Conservation (phyloP, 1,140 invertebrate species). For the Chironomus tepperi region DNA sequence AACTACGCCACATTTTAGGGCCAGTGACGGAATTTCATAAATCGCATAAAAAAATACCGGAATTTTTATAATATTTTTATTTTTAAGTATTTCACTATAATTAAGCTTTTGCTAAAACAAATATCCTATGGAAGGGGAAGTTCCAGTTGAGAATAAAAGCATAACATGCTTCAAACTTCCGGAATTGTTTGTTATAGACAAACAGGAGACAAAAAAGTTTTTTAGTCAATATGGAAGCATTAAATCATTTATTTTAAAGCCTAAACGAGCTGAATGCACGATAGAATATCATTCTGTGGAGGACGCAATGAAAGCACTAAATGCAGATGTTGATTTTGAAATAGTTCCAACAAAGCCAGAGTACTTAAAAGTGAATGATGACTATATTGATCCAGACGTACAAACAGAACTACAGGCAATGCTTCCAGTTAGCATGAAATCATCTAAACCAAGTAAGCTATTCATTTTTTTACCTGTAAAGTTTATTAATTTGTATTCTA, state of each 20-base stretch:
- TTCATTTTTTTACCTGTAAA: background rate
- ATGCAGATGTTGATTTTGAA: constrained; percentile 49
- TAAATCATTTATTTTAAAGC: constrained; percentile 49
- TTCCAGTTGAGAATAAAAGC: background rate
- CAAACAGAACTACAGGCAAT: constrained; percentile 44
- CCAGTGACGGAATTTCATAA: too few relatives aligned
- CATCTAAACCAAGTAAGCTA: background rate
- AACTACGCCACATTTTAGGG: too few relatives aligned
- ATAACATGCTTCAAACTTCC: constrained; percentile 50
- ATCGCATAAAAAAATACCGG: too few relatives aligned
- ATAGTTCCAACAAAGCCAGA: constrained; percentile 33
- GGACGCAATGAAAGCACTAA: constrained; percentile 47
- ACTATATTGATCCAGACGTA: constrained; percentile 40
- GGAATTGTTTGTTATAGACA: constrained; percentile 48
- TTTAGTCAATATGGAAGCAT: constrained; percentile 56
- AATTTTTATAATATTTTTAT: too few relatives aligned
- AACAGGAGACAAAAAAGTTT: constrained; percentile 50
- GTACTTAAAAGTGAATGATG: constrained; percentile 30
- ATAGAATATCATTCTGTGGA: constrained; percentile 51
- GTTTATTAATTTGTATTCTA: background rate
- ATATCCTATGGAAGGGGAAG: background rate
- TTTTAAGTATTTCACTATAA: too few relatives aligned
- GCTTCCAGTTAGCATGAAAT: constrained; percentile 32
- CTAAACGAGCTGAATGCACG: constrained; percentile 48
- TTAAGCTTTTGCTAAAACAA: background rate